Conservation (phyloP, 2,113 vertebrate species). For the Dendrocopos noguchii region DNA sequence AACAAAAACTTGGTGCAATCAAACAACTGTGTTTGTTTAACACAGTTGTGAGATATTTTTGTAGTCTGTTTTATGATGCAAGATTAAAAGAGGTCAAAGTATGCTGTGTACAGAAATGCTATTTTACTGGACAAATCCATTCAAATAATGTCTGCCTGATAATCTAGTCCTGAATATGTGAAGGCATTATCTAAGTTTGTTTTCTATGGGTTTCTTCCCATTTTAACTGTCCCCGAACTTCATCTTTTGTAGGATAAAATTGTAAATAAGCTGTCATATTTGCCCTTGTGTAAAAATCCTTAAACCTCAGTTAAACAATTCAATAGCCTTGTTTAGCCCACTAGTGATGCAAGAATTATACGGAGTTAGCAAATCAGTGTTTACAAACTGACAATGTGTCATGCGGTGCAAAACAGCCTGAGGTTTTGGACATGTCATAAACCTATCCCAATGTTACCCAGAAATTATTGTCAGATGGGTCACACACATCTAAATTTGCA, state of each 20-base stretch:
- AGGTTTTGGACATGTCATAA: not conserved
- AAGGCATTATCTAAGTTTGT: not conserved
- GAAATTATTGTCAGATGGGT: not conserved
- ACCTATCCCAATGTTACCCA: not conserved
- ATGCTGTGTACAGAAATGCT: not conserved
- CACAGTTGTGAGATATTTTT: not conserved
- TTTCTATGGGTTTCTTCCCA: slow-evolving; percentile 14
- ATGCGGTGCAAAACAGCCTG: not conserved
- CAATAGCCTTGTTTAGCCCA: not conserved
- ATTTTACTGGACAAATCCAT: not conserved
- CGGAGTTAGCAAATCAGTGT: not conserved
- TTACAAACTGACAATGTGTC: not conserved
- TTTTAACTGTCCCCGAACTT: not conserved
- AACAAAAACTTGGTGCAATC: slow-evolving; percentile 1
- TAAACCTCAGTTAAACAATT: not conserved
- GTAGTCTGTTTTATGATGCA: not conserved
- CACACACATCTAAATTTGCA: not conserved
- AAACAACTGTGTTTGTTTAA: not conserved
- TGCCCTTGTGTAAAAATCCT: not conserved
- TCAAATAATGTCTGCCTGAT: not conserved
- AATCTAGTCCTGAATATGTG: not conserved
- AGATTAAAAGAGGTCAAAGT: not conserved
- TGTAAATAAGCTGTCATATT: not conserved
- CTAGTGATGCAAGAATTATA: not conserved
- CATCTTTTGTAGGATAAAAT: not conserved